phyloP scores from a whole-genome alignment of 1,140 invertebrate species.

The Battus philenor region DNA sequence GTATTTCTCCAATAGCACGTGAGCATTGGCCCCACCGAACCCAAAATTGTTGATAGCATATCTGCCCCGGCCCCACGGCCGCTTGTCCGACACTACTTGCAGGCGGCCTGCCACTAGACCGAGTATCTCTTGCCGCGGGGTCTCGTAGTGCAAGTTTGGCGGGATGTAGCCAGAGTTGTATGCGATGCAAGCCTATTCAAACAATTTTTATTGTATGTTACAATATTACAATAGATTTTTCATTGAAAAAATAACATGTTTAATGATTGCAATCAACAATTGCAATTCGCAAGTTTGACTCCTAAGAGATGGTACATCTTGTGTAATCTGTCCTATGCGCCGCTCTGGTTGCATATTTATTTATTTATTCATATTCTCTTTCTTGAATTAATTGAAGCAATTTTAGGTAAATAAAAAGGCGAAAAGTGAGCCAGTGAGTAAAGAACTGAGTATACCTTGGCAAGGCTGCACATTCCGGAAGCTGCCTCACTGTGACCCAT shows the following conservation, averaged over 20 bases:
- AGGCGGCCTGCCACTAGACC: conserved; percentile 79
- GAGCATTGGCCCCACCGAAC: conserved; percentile 81
- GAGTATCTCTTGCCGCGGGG: conserved; percentile 76
- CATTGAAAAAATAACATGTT: too few relatives aligned
- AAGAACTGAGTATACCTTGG: conserved; percentile 74
- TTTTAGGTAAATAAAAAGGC: too few relatives aligned
- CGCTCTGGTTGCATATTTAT: conserved; percentile 56
- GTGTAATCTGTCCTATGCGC: too few relatives aligned
- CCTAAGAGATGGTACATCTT: too few relatives aligned
- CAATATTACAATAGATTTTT: too few relatives aligned
- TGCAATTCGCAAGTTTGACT: too few relatives aligned
- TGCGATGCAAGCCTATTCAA: conserved; percentile 32
- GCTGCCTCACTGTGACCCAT: conserved; percentile 92
- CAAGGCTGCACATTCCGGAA: conserved; percentile 86
- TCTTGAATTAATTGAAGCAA: too few relatives aligned
- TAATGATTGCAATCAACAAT: too few relatives aligned
- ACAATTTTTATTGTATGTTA: too few relatives aligned
- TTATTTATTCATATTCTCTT: neutral
- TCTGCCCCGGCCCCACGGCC: conserved; percentile 76
- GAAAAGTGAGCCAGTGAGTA: neutral
- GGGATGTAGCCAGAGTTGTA: conserved; percentile 80
- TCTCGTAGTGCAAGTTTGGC: conserved; percentile 82
- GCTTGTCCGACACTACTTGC: conserved; percentile 77
- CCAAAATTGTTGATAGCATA: conserved; percentile 81
- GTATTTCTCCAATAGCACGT: conserved; percentile 80